Percentiles rank a stretch among this genome's conserved stretches.
These are phyloP conservation scores for Polypterus senegalus DNA, from an alignment of 2,113 vertebrate genomes.

Conservation along the genomic window DNA sequence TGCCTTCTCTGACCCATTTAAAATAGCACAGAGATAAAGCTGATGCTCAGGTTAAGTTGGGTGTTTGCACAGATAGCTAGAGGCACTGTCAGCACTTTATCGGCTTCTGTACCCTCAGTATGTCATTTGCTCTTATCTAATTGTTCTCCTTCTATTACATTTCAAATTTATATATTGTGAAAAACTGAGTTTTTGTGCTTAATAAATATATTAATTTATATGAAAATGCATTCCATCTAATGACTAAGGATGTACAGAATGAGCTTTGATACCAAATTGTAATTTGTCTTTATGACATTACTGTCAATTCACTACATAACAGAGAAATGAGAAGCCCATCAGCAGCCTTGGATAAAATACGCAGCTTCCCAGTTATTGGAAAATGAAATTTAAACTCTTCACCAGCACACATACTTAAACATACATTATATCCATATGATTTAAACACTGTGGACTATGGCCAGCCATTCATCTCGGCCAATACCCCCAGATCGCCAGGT, in stretches of 20 bases:
- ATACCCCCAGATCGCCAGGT: too few relatives aligned
- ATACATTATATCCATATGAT: too few relatives aligned
- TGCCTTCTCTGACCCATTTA: slow-evolving; percentile 27
- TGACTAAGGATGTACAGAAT: not conserved
- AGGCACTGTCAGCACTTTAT: slow-evolving; percentile 26
- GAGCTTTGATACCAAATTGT: slow-evolving; percentile 1
- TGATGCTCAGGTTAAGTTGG: slow-evolving; percentile 24
- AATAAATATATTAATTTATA: slow-evolving; percentile 4
- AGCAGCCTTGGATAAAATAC: too few relatives aligned
- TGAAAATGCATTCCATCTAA: not conserved
- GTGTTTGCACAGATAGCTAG: slow-evolving; percentile 25
- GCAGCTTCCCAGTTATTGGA: too few relatives aligned
- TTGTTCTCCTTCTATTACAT: not conserved
- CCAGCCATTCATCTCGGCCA: too few relatives aligned
- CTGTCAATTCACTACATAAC: not conserved
- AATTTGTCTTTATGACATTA: not conserved
- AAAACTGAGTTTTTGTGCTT: slow-evolving; percentile 6
- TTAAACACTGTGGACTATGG: too few relatives aligned
- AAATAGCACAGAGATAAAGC: slow-evolving; percentile 24
- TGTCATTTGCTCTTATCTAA: slow-evolving; percentile 27
- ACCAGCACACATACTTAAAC: too few relatives aligned
- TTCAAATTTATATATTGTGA: slow-evolving; percentile 9
- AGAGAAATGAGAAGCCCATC: too few relatives aligned
- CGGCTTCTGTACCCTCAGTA: slow-evolving; percentile 24
- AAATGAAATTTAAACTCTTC: too few relatives aligned